Percentiles rank a stretch among this genome's conserved stretches.
These are phyloP conservation scores for Micrastur ruficollis DNA, from an alignment of 2,797 vertebrate genomes.

Conservation along the genomic window DNA sequence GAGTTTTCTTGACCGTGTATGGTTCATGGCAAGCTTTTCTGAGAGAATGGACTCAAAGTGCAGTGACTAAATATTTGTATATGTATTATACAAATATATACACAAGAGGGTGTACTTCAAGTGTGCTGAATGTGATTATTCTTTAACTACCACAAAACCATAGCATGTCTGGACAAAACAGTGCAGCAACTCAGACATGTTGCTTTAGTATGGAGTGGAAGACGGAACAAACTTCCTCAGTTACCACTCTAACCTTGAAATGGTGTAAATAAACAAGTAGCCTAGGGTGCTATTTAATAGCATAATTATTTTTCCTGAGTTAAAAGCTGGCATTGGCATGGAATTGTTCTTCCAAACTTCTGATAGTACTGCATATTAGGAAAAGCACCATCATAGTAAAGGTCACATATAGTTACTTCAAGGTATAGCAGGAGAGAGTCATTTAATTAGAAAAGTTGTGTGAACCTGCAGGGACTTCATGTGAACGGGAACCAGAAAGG, in stretches of 20 bases:
- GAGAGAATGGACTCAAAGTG: neutral
- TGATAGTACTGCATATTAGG: fast-evolving
- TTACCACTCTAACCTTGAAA: neutral
- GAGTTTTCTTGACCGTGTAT: neutral
- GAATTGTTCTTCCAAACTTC: neutral
- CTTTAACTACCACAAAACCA: neutral
- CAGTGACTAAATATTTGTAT: neutral
- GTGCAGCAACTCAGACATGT: neutral
- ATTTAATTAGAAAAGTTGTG: neutral
- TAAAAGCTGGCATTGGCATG: neutral
- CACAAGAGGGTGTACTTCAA: too few species aligned
- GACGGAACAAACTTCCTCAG: neutral
- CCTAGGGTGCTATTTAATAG: neutral
- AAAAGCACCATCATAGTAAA: neutral
- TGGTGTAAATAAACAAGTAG: neutral
- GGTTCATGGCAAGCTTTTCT: neutral
- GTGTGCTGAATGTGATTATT: neutral
- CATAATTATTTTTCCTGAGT: neutral
- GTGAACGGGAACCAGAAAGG: neutral
- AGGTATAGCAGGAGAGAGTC: neutral
- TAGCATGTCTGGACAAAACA: neutral
- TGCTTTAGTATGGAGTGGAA: neutral
- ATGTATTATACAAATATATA: neutral
- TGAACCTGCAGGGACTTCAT: neutral
- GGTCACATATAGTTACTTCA: neutral